Evolutionary conservation across 2,797 vertebrate genomes (phyloP).

Genomic region (Scyliorhinus canicula): DNA sequence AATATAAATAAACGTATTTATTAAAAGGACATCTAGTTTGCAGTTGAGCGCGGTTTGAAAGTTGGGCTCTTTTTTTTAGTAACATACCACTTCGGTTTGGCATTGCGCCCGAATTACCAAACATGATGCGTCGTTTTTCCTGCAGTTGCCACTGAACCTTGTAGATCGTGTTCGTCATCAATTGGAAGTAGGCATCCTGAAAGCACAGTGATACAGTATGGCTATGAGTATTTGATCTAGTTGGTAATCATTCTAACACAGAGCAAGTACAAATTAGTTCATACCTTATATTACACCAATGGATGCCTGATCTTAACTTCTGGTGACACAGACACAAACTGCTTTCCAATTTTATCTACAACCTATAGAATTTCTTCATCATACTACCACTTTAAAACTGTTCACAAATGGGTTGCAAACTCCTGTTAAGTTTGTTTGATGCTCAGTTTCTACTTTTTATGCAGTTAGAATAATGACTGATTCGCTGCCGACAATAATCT

Average conservation of each 20-base stretch:
- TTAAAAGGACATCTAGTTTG: slow-evolving; percentile 70
- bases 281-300: neutral
- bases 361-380: neutral
- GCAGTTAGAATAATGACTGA: neutral
- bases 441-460: neutral
- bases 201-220: neutral
- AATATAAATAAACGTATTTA: slow-evolving; percentile 51
- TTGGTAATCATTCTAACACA: neutral
- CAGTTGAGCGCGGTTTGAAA: slow-evolving; percentile 58
- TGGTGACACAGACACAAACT: neutral
- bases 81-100: slow-evolving; percentile 69
- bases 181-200: slow-evolving; percentile 93
- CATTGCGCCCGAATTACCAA: slow-evolving; percentile 88
- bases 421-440: neutral
- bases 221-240: neutral
- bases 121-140: slow-evolving; percentile 83
- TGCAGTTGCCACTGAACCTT: slow-evolving; percentile 96
- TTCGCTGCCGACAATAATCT: neutral
- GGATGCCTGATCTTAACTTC: neutral
- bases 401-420: neutral
- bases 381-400: neutral
- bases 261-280: neutral
- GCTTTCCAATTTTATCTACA: neutral
- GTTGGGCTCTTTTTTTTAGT: slow-evolving; percentile 69
- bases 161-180: slow-evolving; percentile 92